Evolutionary conservation across 1,140 invertebrate genomes (phyloP), one percentile per base, ranked within the genome.

Genomic region (Lutraria rhynchaena): DNA sequence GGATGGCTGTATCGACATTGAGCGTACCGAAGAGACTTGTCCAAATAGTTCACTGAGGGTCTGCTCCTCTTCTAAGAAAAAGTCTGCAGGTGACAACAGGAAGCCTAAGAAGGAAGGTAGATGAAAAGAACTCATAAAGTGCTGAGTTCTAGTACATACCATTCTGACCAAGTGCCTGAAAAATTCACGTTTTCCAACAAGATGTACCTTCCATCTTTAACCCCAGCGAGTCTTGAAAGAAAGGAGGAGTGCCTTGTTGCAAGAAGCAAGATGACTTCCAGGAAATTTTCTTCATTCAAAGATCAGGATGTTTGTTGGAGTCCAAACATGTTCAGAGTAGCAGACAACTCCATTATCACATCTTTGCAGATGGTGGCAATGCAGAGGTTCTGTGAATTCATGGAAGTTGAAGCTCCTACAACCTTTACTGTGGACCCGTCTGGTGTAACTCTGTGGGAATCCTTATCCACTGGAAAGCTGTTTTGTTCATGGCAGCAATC

Each of bases 401-500:
- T 55, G 29, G n/a, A 22, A 22, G 13, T 55, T 3, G 3, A 5
- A 5, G 27, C 22, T 35, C 69, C 49, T 3, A 35, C 22, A 4
- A 3, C 15, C 1, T 73, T 57, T 51, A 31, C 13, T 9, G 5
- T 73, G 29, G 69, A 37, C 3, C 69, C 49, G 15, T n/a, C n/a
- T n/a, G n/a, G n/a, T 7, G 9, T 3, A 73, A 73, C 33, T 55
- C 46, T 9, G 24, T 35, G 9, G 69, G 11, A n/a, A 33, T 57
- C 5, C n/a, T 73, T n/a, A 57, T 73, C 5, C 69, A 73, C 37
- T 73, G 69, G 49, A 73, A n/a, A 27, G 69, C 24, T 13, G 19
- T 57, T 27, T 11, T 57, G 5, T 27, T 73, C 3, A 29, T 73
- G 17, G 27, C 33, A 17, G 69, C 49, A 24, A 53, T 13, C n/a